These are phyloP conservation scores for Gryllus longicercus DNA, from an alignment of 2,888 invertebrate species.

Conservation along the genomic window DNA sequence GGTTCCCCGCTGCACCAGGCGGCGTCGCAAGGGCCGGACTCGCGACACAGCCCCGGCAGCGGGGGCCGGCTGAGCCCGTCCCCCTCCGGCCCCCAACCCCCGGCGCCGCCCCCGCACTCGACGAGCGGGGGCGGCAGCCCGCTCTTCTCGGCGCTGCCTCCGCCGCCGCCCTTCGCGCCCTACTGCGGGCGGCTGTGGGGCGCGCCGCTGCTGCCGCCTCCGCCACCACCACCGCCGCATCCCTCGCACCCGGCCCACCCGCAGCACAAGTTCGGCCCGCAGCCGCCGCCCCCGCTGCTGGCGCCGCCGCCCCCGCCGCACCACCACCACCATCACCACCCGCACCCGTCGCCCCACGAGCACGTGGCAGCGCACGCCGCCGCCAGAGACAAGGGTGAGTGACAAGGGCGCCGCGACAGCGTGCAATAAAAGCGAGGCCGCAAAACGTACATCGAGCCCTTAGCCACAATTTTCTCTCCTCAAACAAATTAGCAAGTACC, in stretches of 20 bases:
- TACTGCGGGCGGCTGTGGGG: conserved; percentile 35
- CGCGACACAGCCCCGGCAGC: not conserved
- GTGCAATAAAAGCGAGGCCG: no score
- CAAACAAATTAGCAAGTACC: no score
- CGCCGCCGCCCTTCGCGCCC: conserved; percentile 29
- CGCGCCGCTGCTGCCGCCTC: conserved; percentile 28
- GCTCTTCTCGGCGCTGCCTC: not conserved
- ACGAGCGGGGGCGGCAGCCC: not conserved
- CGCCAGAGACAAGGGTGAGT: conserved; percentile 24
- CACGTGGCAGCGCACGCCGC: not conserved
- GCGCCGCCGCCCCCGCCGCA: conserved; percentile 12
- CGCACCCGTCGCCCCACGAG: not conserved
- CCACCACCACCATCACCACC: not conserved
- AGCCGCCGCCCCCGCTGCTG: not conserved
- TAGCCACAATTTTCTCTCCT: no score
- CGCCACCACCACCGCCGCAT: not conserved
- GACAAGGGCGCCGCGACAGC: not conserved
- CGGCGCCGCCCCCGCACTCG: not conserved
- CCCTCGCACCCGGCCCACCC: conserved; percentile 23
- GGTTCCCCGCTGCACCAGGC: not conserved
- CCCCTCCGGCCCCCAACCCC: not conserved
- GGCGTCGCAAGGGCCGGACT: not conserved
- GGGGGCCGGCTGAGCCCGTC: not conserved
- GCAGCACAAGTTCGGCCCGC: not conserved
- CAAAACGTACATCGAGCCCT: no score